Base-by-base conservation (phyloP, 1,140 invertebrate genomes). In the Campoletis sonorensis region DNA sequence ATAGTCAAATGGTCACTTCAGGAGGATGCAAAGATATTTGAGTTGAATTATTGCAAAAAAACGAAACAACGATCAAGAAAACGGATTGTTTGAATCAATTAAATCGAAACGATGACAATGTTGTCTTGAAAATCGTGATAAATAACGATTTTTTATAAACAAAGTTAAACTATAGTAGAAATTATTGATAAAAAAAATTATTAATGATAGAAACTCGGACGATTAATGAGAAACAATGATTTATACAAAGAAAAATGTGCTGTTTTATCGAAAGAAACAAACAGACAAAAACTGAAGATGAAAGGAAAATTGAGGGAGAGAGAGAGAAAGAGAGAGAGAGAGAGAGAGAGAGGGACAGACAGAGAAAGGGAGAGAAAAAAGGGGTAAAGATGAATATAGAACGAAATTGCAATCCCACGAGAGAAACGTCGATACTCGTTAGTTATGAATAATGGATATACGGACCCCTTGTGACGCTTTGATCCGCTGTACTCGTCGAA, bases 401-500 rank as follows among this genome's bases (percentile, higher is more conserved):
- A 45, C 40, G 40, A 79, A 79, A 68, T 23, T 68, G 40, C n/a
- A 15, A 71, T 54, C 70, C 30, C 27, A 79, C 27, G 78, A 61
- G 49, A 54, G 79, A 73, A 49, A 75, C 79, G 80, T 82, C 64
- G 80, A 83, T 79, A 81, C 68, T 85, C 84, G 83, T 85, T 83
- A 81, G 76, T 72, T 80, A 88, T 87, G 87, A 88, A 88, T 88
- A 88, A 88, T 88, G 87, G 83, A 87, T 71, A 45, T 77, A 61
- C 33, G 58, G 70, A 72, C 64, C 27, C 26, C 54, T 13, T 61
- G 70, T 27, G 78, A 26, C 71, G 81, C 86, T 87, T 87, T 87
- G 86, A 87, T 87, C 86, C 86, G 82, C 87, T 81, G 83, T 85
- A 86, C 71, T 82, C 84, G 83, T 83, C 79, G 76, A 86, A 87